Conservation (phyloP, 2,113 vertebrate genomes). For the Oryzias woworae region DNA sequence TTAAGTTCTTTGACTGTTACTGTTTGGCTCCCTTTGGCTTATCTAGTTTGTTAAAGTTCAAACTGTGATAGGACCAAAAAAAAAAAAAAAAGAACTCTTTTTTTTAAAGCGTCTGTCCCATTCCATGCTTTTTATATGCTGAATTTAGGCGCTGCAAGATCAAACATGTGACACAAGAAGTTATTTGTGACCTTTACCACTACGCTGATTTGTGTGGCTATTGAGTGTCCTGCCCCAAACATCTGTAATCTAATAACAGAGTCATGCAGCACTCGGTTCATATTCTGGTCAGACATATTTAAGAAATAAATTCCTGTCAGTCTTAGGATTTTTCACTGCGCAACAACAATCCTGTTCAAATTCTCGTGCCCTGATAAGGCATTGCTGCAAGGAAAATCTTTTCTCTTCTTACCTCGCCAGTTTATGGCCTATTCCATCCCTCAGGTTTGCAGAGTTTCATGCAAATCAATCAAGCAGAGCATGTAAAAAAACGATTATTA, state of each 20-base stretch:
- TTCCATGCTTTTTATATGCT: neutral
- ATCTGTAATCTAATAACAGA: neutral
- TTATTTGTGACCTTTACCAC: constrained; percentile 1
- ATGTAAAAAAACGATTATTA: no score
- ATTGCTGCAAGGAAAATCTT: no score
- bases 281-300: no score
- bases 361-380: no score
- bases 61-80: neutral
- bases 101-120: neutral
- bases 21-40: neutral
- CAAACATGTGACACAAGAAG: neutral
- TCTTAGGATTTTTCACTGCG: no score
- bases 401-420: no score
- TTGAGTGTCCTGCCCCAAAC: neutral
- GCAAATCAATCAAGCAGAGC: no score
- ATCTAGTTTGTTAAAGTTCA: neutral
- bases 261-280: constrained; percentile 2
- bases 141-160: neutral
- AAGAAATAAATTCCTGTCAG: no score
- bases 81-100: neutral
- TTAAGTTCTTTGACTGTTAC: neutral
- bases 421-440: no score
- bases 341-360: no score
- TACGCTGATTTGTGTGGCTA: neutral
- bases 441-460: no score